These are phyloP conservation scores for Cryptoblepharus egeriae DNA, from an alignment of 2,797 vertebrate species.

Conservation along the genomic window DNA sequence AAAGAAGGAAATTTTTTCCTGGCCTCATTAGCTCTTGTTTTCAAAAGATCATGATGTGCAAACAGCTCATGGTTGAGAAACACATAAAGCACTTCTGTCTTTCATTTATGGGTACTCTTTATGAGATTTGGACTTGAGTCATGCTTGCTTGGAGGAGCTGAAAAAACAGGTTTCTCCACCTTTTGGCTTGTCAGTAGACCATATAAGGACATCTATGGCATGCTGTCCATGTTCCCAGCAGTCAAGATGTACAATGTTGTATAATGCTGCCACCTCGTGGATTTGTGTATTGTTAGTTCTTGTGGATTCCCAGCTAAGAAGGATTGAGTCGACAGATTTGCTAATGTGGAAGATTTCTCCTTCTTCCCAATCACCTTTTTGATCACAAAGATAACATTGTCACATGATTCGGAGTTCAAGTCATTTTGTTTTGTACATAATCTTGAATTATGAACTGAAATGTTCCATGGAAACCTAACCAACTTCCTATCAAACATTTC, in stretches of 20 bases:
- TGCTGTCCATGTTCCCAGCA: slow-evolving; percentile 5
- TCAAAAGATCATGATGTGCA: slow-evolving; percentile 29
- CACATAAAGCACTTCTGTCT: slow-evolving; percentile 32
- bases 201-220: not conserved
- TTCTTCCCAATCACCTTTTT: not conserved
- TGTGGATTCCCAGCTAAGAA: not conserved
- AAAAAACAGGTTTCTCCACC: slow-evolving; percentile 67
- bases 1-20: slow-evolving; percentile 42
- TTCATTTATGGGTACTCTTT: slow-evolving; percentile 35
- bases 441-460: not conserved
- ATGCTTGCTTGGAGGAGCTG: slow-evolving; percentile 55
- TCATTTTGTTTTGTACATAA: not conserved
- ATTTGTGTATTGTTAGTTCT: not conserved
- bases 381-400: not conserved
- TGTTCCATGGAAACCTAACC: not conserved
- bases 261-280: slow-evolving; percentile 75
- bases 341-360: too few relatives aligned
- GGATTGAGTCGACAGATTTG: not conserved
- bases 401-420: not conserved
- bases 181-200: slow-evolving; percentile 28
- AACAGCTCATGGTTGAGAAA: slow-evolving; percentile 36
- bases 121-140: slow-evolving; percentile 53
- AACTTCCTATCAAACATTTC: not conserved
- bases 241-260: slow-evolving; percentile 29
- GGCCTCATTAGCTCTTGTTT: slow-evolving; percentile 57